These are phyloP conservation scores for Otus scops DNA, from an alignment of 2,797 vertebrate species.

Conservation along the genomic window DNA sequence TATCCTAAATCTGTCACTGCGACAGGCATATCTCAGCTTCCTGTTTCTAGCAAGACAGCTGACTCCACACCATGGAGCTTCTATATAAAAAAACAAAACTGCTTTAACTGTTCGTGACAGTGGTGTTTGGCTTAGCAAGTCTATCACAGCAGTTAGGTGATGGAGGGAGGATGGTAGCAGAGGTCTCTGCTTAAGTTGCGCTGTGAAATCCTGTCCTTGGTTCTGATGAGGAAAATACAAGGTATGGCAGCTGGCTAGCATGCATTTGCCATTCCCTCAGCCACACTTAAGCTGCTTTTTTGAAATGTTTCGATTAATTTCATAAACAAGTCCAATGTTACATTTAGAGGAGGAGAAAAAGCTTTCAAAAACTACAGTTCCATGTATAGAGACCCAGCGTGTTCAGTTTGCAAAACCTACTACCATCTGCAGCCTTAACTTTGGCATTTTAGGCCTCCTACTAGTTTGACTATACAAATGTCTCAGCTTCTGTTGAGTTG, in stretches of 20 bases:
- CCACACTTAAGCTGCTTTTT: not conserved
- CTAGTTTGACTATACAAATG: not conserved
- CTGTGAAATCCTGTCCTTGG: not conserved
- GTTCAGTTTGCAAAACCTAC: not conserved
- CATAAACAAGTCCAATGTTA: not conserved
- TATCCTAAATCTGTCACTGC: not conserved
- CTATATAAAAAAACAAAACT: not conserved
- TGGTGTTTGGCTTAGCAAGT: not conserved
- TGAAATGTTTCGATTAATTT: not conserved
- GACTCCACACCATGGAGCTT: not conserved
- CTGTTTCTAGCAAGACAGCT: not conserved
- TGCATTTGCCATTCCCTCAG: not conserved
- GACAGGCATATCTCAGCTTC: rapidly evolving
- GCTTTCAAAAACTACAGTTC: not conserved
- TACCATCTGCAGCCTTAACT: not conserved
- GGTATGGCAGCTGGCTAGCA: not conserved
- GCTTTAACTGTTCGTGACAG: not conserved
- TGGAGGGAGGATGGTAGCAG: not conserved
- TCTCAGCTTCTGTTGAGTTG: not conserved
- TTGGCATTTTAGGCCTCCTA: not conserved
- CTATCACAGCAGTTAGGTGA: not conserved
- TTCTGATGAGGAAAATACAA: not conserved
- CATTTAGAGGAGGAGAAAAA: not conserved
- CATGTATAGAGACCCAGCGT: not conserved
- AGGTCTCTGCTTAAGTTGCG: not conserved